Conservation (phyloP, 2,113 vertebrate species). For the Callorhinus ursinus region DNA sequence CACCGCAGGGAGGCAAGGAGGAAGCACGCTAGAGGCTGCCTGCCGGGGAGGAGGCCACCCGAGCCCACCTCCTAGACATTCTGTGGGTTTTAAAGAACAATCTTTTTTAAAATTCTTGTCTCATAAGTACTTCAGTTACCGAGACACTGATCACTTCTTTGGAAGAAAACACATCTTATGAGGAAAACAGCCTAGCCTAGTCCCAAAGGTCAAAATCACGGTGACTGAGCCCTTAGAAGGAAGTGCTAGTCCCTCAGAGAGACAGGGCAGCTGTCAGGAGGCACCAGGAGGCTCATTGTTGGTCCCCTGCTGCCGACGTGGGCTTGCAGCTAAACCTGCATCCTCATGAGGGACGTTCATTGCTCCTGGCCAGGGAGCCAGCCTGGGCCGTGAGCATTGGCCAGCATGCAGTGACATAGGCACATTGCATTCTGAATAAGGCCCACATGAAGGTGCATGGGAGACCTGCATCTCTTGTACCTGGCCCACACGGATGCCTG, state of each 20-base stretch:
- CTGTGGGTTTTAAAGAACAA: conserved; percentile 67
- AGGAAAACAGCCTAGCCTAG: conserved; percentile 70
- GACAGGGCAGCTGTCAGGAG: conserved; percentile 64
- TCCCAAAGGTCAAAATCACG: conserved; percentile 77
- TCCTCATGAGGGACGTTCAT: accelerated
- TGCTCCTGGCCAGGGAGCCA: accelerated
- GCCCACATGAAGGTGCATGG: accelerated
- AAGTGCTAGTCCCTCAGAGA: conserved; percentile 69
- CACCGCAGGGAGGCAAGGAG: not conserved
- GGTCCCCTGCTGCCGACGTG: not conserved
- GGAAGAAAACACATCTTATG: not conserved
- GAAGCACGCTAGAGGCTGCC: not conserved
- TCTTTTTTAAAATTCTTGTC: conserved; percentile 76
- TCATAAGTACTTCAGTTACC: conserved; percentile 74
- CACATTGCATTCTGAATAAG: not conserved
- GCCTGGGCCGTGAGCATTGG: not conserved
- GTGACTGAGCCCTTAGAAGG: conserved; percentile 68
- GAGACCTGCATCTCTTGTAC: accelerated
- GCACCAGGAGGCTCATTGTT: conserved; percentile 51
- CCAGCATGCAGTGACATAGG: accelerated
- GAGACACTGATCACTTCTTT: conserved; percentile 68
- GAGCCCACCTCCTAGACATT: not conserved
- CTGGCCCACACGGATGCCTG: accelerated
- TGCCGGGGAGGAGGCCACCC: not conserved
- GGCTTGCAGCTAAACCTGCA: not conserved